Base-by-base conservation (phyloP, 1,140 invertebrate genomes). In the Plodia interpunctella region DNA sequence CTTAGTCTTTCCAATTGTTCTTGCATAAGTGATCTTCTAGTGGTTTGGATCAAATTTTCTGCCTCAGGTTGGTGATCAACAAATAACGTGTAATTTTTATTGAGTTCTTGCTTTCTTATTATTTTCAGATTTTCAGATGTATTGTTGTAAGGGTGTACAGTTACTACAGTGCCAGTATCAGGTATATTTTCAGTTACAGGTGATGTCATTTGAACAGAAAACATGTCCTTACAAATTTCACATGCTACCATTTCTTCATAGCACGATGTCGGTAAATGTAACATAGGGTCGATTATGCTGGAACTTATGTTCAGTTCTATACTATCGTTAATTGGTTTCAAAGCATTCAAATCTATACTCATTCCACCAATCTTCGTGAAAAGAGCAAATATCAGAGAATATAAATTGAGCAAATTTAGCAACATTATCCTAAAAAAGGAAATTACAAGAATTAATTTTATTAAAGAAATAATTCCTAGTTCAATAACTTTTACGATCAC, bases 381-480 rank as follows among this genome's bases (percentile, higher is more conserved):
- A n/a, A 98, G 91, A 0, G 98, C 97, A 80, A 98, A 95, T 76
- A 98, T 98, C 25, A 99, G 90, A 0, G 98, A 98, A 76, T 98
- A 98, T 67, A 99, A 92, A 87, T 99, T 99, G 18, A 99, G 89
- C 55, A 99, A 92, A 90, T 99, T 98, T 15, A 99, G 90, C 2
- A 97, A 91, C 94, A 99, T 97, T 65, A 99, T 99, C 74, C 98
- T 98, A 90, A 65, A 92, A 92, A 68, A 69, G 67, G 78, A 59
- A 50, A 67, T 35, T 28, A 30, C 53, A 35, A 1, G n/a, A 2
- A 55, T 35, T n/a, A n/a, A n/a, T n/a, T n/a, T n/a, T n/a, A n/a
- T n/a, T n/a, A n/a, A n/a, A n/a, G n/a, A n/a, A n/a, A n/a, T n/a
- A n/a, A n/a, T n/a, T n/a, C n/a, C n/a, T n/a, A n/a, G n/a, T n/a